phyloP scores from a whole-genome alignment of 1,140 invertebrate genomes.

The Hyles euphorbiae region DNA sequence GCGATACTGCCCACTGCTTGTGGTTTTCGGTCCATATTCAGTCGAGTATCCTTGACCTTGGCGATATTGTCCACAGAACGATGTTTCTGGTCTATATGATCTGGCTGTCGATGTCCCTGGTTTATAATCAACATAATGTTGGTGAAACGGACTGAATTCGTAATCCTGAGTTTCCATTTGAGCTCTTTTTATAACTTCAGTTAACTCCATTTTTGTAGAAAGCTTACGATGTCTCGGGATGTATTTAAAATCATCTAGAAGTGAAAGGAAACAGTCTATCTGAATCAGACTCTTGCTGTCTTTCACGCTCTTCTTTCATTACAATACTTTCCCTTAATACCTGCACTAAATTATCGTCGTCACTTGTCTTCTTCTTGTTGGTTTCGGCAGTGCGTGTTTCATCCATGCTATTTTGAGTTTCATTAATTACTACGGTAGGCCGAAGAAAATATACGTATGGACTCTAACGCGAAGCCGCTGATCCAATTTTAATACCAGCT shows the following conservation, averaged over 20 bases:
- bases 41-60: no score
- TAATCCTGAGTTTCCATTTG: neutral
- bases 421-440: constrained; percentile 15
- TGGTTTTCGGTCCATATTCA: no score
- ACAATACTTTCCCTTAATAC: constrained; percentile 20
- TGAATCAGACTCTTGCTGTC: constrained; percentile 17
- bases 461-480: constrained; percentile 18
- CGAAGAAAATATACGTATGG: constrained; percentile 22
- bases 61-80: neutral
- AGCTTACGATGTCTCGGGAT: constrained; percentile 20
- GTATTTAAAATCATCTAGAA: constrained; percentile 20
- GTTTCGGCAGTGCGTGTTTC: constrained; percentile 14
- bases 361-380: constrained; percentile 19
- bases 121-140: no score
- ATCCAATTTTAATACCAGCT: constrained; percentile 12
- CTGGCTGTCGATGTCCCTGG: constrained; percentile 10
- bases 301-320: constrained; percentile 20
- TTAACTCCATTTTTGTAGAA: constrained; percentile 19
- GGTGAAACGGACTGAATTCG: no score
- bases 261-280: constrained; percentile 15
- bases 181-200: constrained; percentile 15
- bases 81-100: constrained; percentile 10
- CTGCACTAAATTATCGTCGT: constrained; percentile 18
- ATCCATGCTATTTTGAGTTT: constrained; percentile 21
- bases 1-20: constrained; percentile 16